These are phyloP conservation scores for Hypomecis punctinalis DNA, from an alignment of 2,888 invertebrate genomes.

Conservation along the genomic window DNA sequence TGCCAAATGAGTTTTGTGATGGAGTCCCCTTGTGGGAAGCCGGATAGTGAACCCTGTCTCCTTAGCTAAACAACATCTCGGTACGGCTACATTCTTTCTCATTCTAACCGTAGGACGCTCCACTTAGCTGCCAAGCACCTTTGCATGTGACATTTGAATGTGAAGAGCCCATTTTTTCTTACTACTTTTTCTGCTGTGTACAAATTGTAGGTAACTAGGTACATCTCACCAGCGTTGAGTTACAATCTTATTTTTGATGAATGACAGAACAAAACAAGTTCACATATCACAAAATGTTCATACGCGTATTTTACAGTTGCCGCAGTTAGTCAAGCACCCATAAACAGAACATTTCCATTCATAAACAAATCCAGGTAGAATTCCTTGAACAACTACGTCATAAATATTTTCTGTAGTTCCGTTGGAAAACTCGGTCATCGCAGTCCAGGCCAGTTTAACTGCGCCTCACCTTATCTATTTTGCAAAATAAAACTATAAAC, in stretches of 20 bases:
- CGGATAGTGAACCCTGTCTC: slow-evolving; percentile 70
- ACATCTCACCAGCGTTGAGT: not conserved
- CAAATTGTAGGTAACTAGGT: not conserved
- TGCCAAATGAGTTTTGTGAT: slow-evolving; percentile 84
- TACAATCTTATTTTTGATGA: slow-evolving; percentile 1
- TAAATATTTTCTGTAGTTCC: slow-evolving; percentile 28
- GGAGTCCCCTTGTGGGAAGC: slow-evolving; percentile 69
- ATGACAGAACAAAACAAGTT: not conserved
- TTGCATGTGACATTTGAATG: slow-evolving; percentile 34
- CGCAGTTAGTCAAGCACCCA: not conserved
- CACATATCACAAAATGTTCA: not conserved
- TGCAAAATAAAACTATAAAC: slow-evolving; percentile 48
- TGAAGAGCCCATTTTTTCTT: slow-evolving; percentile 21
- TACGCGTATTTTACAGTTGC: not conserved
- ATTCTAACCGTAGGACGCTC: slow-evolving; percentile 23
- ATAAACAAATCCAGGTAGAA: slow-evolving; percentile 19
- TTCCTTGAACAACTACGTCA: slow-evolving; percentile 22
- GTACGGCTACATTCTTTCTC: slow-evolving; percentile 44
- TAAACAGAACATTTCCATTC: slow-evolving; percentile 13
- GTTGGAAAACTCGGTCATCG: slow-evolving; percentile 21
- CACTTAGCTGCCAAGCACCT: slow-evolving; percentile 35
- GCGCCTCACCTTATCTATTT: slow-evolving; percentile 40
- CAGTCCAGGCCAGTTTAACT: slow-evolving; percentile 28
- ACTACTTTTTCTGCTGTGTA: slow-evolving; percentile 6
- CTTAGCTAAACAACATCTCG: slow-evolving; percentile 61